Evolutionary conservation across 2,888 invertebrate genomes (phyloP).

Genomic region (Synergus laeviventris): DNA sequence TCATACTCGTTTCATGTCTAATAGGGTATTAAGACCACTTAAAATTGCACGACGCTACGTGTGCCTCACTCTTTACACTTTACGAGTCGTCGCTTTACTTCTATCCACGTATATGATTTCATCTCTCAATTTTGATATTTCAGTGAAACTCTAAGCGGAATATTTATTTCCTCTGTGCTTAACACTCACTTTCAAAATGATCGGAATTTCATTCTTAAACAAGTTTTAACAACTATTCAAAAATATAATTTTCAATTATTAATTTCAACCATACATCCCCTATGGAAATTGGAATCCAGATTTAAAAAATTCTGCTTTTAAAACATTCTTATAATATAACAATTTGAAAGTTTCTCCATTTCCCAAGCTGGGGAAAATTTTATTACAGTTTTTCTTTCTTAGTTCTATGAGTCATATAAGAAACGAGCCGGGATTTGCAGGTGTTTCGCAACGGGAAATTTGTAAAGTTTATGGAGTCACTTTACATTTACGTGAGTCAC

Average conservation of each 20-base stretch:
- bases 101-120: not conserved
- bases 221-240: not conserved
- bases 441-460: not conserved
- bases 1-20: conserved; percentile 7
- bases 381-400: not conserved
- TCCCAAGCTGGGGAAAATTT: not conserved
- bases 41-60: conserved; percentile 7
- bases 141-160: not conserved
- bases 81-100: not conserved
- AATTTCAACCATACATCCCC: too few relatives aligned
- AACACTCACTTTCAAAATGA: not conserved
- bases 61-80: conserved; percentile 6
- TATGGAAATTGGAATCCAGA: too few relatives aligned
- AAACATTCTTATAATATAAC: too few relatives aligned
- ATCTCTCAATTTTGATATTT: not conserved
- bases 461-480: not conserved
- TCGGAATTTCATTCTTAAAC: not conserved
- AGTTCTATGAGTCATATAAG: not conserved
- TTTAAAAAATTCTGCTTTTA: too few relatives aligned
- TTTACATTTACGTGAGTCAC: not conserved
- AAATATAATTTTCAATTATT: not conserved
- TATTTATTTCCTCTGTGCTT: not conserved
- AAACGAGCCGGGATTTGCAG: not conserved
- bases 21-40: not conserved
- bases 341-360: too few relatives aligned